Evolutionary conservation across 23 tunicate genomes (phyloP).

Genomic region (Halocynthia aurantium): DNA sequence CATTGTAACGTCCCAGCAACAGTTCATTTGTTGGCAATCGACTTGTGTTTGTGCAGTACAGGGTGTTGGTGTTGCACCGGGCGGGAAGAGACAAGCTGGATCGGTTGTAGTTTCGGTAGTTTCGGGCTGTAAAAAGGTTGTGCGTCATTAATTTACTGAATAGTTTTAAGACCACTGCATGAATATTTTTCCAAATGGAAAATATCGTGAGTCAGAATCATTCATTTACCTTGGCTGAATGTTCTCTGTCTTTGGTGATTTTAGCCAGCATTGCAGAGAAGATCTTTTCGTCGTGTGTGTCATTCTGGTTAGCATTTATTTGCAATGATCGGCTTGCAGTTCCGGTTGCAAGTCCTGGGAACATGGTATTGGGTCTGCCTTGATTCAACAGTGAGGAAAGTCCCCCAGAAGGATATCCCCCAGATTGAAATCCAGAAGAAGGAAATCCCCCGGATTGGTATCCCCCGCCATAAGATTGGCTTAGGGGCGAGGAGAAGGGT

Average conservation of each 20-base stretch:
- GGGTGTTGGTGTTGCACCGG: not conserved
- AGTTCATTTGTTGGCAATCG: not conserved
- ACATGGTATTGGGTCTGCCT: too few species aligned
- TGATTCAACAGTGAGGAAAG: too few species aligned
- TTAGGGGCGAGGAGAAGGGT: too few species aligned
- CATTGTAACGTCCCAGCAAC: not conserved
- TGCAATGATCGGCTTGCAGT: too few species aligned
- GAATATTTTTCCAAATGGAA: not conserved
- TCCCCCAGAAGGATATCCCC: too few species aligned
- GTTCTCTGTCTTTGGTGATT: not conserved
- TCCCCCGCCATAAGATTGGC: too few species aligned
- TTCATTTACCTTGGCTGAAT: not conserved
- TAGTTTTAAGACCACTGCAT: not conserved
- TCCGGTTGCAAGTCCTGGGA: too few species aligned
- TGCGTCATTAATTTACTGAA: not conserved
- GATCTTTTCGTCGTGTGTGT: too few species aligned
- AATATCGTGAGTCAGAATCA: not conserved
- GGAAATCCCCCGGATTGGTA: too few species aligned
- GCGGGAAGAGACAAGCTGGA: not conserved
- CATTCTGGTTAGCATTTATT: too few species aligned
- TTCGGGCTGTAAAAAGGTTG: not conserved
- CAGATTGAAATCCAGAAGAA: too few species aligned
- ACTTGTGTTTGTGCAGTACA: constrained; percentile 2
- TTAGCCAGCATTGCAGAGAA: too few species aligned
- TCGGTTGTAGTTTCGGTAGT: not conserved